phyloP scores from a whole-genome alignment of 2,113 vertebrate genomes.

The Sebastes schlegelii region DNA sequence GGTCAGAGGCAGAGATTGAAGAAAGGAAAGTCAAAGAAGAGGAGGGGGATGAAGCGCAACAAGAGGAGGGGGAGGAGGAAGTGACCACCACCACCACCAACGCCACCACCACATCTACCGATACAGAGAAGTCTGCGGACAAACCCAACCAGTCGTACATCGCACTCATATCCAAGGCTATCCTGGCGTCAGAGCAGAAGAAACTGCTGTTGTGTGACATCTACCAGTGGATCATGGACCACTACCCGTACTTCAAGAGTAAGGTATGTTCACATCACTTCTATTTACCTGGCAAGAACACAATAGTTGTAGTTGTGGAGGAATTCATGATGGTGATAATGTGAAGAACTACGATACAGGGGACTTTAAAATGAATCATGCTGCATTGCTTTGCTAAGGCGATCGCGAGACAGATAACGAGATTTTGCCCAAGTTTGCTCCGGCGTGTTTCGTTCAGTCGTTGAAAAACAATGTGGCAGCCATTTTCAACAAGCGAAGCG shows the following conservation, averaged over 20 bases:
- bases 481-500: constrained; percentile 44
- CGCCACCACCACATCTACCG: constrained; percentile 47
- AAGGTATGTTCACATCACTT: constrained; percentile 77
- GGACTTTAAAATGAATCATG: not conserved
- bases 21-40: constrained; percentile 54
- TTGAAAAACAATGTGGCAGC: constrained; percentile 16
- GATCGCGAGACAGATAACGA: not conserved
- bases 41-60: constrained; percentile 50
- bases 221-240: constrained; percentile 92
- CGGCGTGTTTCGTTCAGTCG: not conserved
- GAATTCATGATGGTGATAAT: not conserved
- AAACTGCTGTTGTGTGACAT: constrained; percentile 90
- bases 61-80: constrained; percentile 61
- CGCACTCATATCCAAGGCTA: constrained; percentile 88
- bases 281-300: not conserved
- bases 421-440: not conserved
- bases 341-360: not conserved
- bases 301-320: not conserved
- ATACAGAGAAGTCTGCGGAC: constrained; percentile 56
- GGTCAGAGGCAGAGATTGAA: constrained; percentile 21
- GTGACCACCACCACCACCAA: constrained; percentile 55
- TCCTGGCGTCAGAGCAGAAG: constrained; percentile 86
- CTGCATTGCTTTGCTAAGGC: not conserved
- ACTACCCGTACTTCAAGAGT: constrained; percentile 89
- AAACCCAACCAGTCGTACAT: constrained; percentile 89